These are phyloP conservation scores for Ostrea edulis DNA, from an alignment of 1,140 invertebrate species.

Conservation along the genomic window DNA sequence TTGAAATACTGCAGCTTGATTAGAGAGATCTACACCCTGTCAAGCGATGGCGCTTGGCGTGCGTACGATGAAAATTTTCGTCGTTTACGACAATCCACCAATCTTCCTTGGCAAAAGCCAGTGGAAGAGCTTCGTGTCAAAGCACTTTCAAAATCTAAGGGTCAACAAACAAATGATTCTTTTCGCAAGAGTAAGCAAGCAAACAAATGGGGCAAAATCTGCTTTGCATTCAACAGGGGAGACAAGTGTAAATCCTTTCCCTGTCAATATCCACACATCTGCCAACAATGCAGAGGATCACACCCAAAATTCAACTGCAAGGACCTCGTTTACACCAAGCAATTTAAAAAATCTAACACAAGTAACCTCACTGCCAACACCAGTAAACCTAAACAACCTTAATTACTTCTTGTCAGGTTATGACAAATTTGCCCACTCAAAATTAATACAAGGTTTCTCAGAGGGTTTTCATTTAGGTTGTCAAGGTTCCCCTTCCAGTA, in stretches of 20 bases:
- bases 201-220: not conserved
- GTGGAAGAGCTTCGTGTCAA: slow-evolving; percentile 19
- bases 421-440: not conserved
- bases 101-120: slow-evolving; percentile 40
- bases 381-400: slow-evolving; percentile 38
- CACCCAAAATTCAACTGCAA: slow-evolving; percentile 26
- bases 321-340: not conserved
- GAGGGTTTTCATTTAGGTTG: slow-evolving; percentile 20
- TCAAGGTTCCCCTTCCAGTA: not conserved
- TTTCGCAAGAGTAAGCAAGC: not conserved
- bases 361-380: slow-evolving; percentile 26
- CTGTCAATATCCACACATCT: slow-evolving; percentile 22
- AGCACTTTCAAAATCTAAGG: not conserved
- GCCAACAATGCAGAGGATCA: not conserved
- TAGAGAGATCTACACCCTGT: not conserved
- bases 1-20: slow-evolving; percentile 50
- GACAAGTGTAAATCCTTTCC: not conserved
- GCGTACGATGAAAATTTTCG: slow-evolving; percentile 47
- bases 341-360: not conserved
- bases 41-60: not conserved
- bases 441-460: slow-evolving; percentile 11
- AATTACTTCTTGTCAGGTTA: not conserved
- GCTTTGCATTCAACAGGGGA: slow-evolving; percentile 37
- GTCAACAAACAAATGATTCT: not conserved
- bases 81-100: not conserved